phyloP scores from a whole-genome alignment of 2,888 invertebrate genomes.

The Electrophaes corylata region DNA sequence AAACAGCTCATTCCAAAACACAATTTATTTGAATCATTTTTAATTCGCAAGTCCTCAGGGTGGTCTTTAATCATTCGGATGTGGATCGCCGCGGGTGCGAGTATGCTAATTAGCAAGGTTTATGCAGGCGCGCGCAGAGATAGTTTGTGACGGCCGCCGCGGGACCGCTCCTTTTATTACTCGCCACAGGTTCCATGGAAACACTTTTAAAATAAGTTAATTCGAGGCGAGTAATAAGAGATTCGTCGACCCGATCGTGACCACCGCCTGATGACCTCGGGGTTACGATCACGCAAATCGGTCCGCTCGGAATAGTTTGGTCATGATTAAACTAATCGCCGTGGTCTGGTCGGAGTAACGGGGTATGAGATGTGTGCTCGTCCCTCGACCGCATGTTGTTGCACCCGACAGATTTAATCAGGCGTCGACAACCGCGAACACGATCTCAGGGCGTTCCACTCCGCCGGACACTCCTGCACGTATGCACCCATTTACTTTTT shows the following conservation, averaged over 20 bases:
- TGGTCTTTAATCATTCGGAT: constrained; percentile 52
- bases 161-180: constrained; percentile 47
- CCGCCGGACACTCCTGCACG: constrained; percentile 46
- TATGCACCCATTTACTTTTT: constrained; percentile 42
- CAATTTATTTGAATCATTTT: constrained; percentile 44
- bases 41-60: constrained; percentile 41
- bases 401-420: constrained; percentile 68
- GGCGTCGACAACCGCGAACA: constrained; percentile 63
- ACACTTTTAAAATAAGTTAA: constrained; percentile 41
- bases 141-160: constrained; percentile 44
- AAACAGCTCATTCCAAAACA: constrained; percentile 38
- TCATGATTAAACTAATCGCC: constrained; percentile 31
- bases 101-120: constrained; percentile 63
- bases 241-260: constrained; percentile 34
- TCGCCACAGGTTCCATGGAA: constrained; percentile 40
- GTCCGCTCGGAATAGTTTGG: constrained; percentile 23
- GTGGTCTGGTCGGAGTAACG: constrained; percentile 22
- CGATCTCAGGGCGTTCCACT: constrained; percentile 60
- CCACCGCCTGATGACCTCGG: constrained; percentile 32
- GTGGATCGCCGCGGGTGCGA: constrained; percentile 44
- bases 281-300: constrained; percentile 33
- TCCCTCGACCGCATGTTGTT: constrained; percentile 54
- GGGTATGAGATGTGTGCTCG: constrained; percentile 34
- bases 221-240: constrained; percentile 20
- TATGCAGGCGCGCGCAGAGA: constrained; percentile 51